Evolutionary conservation across 2,797 vertebrate species (phyloP), one percentile per base, ranked within the genome.

Genomic region (Mycteria americana): DNA sequence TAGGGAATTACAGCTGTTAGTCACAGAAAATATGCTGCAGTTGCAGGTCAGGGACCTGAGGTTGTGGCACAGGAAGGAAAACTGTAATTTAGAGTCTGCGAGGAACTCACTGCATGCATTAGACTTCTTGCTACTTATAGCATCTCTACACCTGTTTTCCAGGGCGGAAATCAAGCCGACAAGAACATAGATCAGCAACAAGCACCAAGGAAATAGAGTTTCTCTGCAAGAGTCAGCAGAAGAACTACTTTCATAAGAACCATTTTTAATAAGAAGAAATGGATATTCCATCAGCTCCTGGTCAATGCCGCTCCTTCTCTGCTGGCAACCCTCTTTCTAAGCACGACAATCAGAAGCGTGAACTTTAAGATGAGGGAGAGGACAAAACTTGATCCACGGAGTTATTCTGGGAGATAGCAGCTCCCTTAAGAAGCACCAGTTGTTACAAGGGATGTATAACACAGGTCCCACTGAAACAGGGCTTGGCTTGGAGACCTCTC

Each of bases 1-100:
- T 98, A 98, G 97, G 97, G 98, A 97, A 98, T 98, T 98, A 98
- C 98, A 98, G 97, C 98, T 98, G 97, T 98, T 98, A 98, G 98
- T 98, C 98, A 97, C 97, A 98, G 97, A 96, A 98, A 97, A 98
- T 98, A 98, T 95, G 97, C 96, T 93, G 96, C 97, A 98, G 98
- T 98, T 97, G 98, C 97, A 98, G 98, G 98, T 98, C 98, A 98
- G 95, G 85, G 97, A 97, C 97, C 97, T 96, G 86, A 97, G 97
- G 97, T 96, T 97, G 95, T 68, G 93, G 93, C 97, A 98, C 98
- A 99, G 98, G 98, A 99, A 99, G 98, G 97, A 97, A 98, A 98
- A 97, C 96, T 98, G 97, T 98, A 98, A 98, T 97, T 98, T 97
- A 98, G 98, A 97, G 98, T 96, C 95, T 94, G 95, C 69, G 82